Percentiles rank a stretch among this genome's conserved stretches.
phyloP scores from a whole-genome alignment of 1,140 invertebrate species.

The Cepaea nemoralis region DNA sequence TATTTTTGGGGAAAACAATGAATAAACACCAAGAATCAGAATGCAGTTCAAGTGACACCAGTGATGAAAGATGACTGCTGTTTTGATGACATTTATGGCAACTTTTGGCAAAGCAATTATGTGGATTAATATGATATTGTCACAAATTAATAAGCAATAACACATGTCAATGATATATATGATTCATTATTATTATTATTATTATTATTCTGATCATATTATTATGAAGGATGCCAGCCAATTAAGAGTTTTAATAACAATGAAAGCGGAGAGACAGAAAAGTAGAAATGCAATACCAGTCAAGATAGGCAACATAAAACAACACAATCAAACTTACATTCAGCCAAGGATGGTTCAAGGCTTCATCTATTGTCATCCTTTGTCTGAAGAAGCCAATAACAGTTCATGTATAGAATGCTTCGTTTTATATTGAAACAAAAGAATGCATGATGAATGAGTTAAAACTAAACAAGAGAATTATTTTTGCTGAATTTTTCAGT shows the following conservation, averaged over 20 bases:
- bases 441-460: too few relatives aligned
- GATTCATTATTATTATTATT: background rate
- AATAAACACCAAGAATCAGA: background rate
- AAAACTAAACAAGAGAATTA: too few relatives aligned
- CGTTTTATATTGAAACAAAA: too few relatives aligned
- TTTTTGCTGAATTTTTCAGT: too few relatives aligned
- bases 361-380: slow-evolving; percentile 97
- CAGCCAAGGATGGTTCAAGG: slow-evolving; percentile 94
- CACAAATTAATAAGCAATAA: slow-evolving; percentile 16
- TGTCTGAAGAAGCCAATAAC: slow-evolving; percentile 77
- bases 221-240: background rate
- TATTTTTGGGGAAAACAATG: too few relatives aligned
- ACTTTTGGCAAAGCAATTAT: slow-evolving; percentile 5
- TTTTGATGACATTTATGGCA: background rate
- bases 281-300: slow-evolving; percentile 4
- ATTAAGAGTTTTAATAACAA: slow-evolving; percentile 3
- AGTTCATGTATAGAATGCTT: too few relatives aligned
- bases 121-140: slow-evolving; percentile 3
- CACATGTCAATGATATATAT: background rate
- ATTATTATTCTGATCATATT: background rate
- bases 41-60: background rate
- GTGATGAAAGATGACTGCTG: background rate
- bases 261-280: background rate
- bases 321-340: slow-evolving; percentile 63
- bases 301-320: background rate